A percentile compares a stretch with the other conserved stretches of the same genome.
Evolutionary conservation across 2,888 invertebrate species (phyloP).

Genomic region (Brachynemurus nebulosus): DNA sequence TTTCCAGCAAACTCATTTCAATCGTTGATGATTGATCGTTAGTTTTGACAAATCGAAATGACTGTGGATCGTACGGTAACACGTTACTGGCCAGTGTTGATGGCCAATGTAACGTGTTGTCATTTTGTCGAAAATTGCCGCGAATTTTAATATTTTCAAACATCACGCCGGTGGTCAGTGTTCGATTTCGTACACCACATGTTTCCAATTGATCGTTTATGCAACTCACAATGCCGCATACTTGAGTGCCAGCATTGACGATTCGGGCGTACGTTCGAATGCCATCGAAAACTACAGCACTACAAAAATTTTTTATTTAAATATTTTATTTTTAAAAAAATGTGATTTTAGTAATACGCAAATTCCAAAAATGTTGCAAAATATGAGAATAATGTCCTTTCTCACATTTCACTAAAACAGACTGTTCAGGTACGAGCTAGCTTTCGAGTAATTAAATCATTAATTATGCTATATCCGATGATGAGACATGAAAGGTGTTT

Average conservation of each 20-base stretch:
- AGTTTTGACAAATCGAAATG: neutral
- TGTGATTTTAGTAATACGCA: neutral
- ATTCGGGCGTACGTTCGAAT: neutral
- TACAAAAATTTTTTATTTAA: conserved; percentile 4
- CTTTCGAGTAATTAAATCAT: too few species aligned
- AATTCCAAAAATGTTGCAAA: too few species aligned
- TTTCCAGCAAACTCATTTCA: neutral
- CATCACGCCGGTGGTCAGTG: neutral
- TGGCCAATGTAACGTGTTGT: conserved; percentile 4
- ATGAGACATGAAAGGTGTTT: neutral
- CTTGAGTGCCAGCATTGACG: conserved; percentile 6
- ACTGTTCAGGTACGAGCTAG: too few species aligned
- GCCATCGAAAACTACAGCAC: conserved; percentile 1
- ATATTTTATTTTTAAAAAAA: conserved; percentile 1
- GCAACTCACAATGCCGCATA: conserved; percentile 12
- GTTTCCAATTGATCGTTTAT: conserved; percentile 2
- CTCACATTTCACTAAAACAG: too few species aligned
- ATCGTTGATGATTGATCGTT: neutral
- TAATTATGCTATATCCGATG: neutral
- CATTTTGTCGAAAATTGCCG: conserved; percentile 4
- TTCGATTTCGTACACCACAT: conserved; percentile 7
- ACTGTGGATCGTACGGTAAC: neutral
- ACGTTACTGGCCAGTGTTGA: neutral
- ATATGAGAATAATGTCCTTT: too few species aligned
- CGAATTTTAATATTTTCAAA: conserved; percentile 1